phyloP scores from a whole-genome alignment of 2,113 vertebrate species.

The Motacilla alba region DNA sequence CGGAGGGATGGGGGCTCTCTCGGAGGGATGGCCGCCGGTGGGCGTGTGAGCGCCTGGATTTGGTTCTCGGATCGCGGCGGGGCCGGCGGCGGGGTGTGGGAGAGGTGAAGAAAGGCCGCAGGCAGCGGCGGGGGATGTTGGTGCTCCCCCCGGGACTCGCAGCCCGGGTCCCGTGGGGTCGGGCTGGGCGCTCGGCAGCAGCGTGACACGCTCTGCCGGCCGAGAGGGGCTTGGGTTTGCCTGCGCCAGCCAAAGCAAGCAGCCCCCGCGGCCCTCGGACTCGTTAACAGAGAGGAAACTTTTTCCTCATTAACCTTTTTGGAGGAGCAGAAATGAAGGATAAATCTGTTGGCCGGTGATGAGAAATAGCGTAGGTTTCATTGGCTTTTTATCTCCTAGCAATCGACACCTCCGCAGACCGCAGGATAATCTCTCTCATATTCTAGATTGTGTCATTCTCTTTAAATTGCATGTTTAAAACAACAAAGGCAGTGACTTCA shows the following conservation, averaged over 20 bases:
- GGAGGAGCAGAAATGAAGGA: background rate
- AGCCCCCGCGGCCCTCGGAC: too few species aligned
- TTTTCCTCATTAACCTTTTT: background rate
- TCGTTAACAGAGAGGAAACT: background rate
- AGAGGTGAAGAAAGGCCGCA: background rate
- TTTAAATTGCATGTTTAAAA: conserved; percentile 73
- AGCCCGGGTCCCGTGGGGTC: background rate
- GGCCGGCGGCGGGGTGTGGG: background rate
- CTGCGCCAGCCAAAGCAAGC: background rate
- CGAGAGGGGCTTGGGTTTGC: background rate
- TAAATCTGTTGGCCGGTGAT: background rate
- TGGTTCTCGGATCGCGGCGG: background rate
- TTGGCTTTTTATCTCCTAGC: conserved; percentile 16
- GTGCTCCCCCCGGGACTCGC: background rate
- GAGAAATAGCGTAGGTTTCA: conserved; percentile 45
- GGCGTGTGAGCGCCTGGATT: background rate
- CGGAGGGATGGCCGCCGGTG: background rate
- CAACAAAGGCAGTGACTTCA: conserved; percentile 77
- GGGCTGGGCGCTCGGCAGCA: background rate
- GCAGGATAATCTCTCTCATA: conserved; percentile 51
- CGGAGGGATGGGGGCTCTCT: background rate
- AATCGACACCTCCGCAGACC: conserved; percentile 60
- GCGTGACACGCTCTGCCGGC: background rate
- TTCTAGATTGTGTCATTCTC: conserved; percentile 67
- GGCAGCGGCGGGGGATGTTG: accelerated